Base-by-base conservation (phyloP, 2,797 vertebrate species). In the Schizopygopsis malacanthus region DNA sequence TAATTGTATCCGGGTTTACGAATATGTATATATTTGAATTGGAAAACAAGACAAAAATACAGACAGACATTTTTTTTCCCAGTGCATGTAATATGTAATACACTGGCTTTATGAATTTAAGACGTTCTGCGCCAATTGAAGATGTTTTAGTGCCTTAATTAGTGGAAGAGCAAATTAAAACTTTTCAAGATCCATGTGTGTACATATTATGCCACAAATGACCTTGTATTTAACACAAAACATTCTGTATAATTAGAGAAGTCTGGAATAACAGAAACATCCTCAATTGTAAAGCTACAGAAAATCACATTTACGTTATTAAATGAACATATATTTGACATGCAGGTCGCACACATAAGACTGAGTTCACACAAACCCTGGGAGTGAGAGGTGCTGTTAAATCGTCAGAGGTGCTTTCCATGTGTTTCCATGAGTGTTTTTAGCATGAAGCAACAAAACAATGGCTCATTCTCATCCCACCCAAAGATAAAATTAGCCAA, bases 231-330 rank as follows among this genome's bases (percentile, higher is more conserved):
- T 8, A 75, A 47, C 15, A 13, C 4, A 8, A 25, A 13, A 45
- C 6, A 8, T 13, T 72, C 6, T 47, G 71, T 72, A 39, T 11
- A 45, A 45, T 45, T 50, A 50, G 72, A 47, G 4, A 39, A 41
- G 45, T 52, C 18, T 37, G 33, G 12, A 54, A 20, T 28, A 54
- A 41, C 1, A 11, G 6, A 56, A 82, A 61, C n/a, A 63, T 28
- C 25, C 70, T 75, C 8, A 50, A 10, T 56, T 72, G 1, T 56
- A 59, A 71, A 28, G 20, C 45, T 43, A 39, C 16, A 47, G 28
- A 28, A 69, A 39, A 52, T 83, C 25, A 71, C 47, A 72, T 72
- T 78, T 80, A 71, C 28, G 88, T 90, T 85, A 87, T 89, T 90
- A 90, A 86, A 88, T 87, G 72, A 87, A 86, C 67, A 79, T 54